Conservation (phyloP, 2,113 vertebrate species). For the Isurus oxyrinchus region DNA sequence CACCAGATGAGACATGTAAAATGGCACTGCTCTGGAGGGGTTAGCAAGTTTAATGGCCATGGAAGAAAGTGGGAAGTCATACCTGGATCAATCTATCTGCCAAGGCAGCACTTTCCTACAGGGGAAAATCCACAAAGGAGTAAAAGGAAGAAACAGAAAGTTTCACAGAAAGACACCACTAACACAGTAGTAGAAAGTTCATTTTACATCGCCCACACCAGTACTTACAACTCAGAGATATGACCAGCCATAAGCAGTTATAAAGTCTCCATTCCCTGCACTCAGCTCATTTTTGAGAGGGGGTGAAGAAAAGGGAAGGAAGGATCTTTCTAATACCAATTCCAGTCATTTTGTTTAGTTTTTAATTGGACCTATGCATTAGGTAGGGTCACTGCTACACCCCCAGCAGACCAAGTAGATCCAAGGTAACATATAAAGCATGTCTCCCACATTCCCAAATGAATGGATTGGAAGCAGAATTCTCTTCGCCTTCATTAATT, state of each 20-base stretch:
- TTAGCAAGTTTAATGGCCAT: constrained; percentile 27
- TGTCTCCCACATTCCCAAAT: neutral
- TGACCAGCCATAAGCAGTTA: neutral
- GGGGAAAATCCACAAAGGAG: constrained; percentile 41
- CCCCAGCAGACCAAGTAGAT: neutral
- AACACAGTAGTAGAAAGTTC: neutral
- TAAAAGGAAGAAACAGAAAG: constrained; percentile 48
- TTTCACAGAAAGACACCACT: constrained; percentile 28
- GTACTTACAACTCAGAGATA: neutral
- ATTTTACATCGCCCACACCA: neutral
- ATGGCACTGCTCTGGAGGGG: constrained; percentile 18
- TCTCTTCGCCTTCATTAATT: neutral
- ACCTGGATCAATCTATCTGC: constrained; percentile 98
- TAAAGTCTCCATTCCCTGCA: neutral
- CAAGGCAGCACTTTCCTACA: constrained; percentile 91
- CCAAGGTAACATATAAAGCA: neutral
- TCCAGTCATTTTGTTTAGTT: neutral
- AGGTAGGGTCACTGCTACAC: neutral
- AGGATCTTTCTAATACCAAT: neutral
- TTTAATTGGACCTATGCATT: neutral
- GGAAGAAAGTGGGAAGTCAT: constrained; percentile 56
- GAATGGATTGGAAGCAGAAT: neutral
- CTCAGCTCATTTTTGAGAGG: neutral
- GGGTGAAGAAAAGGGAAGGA: neutral
- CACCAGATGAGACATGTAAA: constrained; percentile 33